Evolutionary conservation across 2,797 vertebrate species (phyloP), one percentile per base, ranked within the genome.

Genomic region (Falco novaeseelandiae): DNA sequence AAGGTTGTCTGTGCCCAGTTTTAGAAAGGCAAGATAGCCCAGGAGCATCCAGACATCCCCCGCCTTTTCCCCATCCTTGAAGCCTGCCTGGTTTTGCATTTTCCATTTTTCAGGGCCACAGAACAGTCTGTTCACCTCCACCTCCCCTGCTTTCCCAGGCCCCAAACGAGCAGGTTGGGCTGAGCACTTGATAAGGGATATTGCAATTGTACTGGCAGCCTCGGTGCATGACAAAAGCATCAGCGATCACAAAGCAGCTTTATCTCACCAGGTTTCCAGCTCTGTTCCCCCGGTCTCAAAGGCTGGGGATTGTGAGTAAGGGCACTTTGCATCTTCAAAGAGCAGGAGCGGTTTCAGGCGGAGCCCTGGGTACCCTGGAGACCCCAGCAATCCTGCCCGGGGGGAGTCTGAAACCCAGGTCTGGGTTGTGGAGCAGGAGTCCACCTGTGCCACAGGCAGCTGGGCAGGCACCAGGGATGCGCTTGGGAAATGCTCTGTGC

Each of bases 261-360:
- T 89, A 83, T 89, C 93, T 94, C 92, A 67, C 74, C 61, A 71
- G 40, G 49, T 83, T 94, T 90, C 82, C 90, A 92, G 65, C 84
- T 88, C 91, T 65, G 66, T 62, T 85, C 51, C 73, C 42, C 42
- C 34, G 14, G 44, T 67, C 79, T 94, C 62, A 93, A 92, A 92
- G 62, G 72, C 79, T 81, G 67, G 10, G 44, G n/a, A 66, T 70
- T 92, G 78, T 71, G 49, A 71, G 34, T 36, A 61, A 93, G 38
- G 66, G 62, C 55, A 83, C 72, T 97, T 96, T 88, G 72, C 96
- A 95, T 96, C 80, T 93, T 89, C 82, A 97, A 96, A 97, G 96
- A 91, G 79, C 52, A 59, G 85, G 29, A 84, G 70, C 61, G 36
- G 61, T 34, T 92, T 85, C 61, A 40, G 78, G 57, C 72, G 78